Base-by-base conservation (phyloP, 1,140 invertebrate species). In the Melitaea cinxia region DNA sequence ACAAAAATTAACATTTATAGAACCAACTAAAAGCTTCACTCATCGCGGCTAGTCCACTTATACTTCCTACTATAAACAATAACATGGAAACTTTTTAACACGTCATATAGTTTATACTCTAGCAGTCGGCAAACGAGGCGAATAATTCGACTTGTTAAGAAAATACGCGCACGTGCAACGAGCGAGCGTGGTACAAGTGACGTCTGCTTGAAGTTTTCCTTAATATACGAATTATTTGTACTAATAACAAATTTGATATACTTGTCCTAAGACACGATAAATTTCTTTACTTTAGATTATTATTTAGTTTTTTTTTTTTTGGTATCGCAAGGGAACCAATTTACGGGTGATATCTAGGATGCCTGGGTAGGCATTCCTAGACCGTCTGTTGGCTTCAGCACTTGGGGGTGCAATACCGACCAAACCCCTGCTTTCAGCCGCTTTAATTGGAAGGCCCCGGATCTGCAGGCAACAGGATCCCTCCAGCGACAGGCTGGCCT, bases 1-100 rank as follows among this genome's bases (percentile, higher is more conserved):
- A 24, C 21, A 55, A 61, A 53, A 37, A 53, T 61, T 47, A 45
- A 39, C 33, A 57, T 70, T 70, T 54, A 66, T 72, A 39, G 55
- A 62, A 59, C 55, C 49, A 70, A 78, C 82, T 88, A 88, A 89
- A 83, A 88, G 87, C 87, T 77, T 87, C 84, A 75, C 72, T 89
- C 87, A 87, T 76, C 82, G 74, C 59, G 39, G 66, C 72, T 70
- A 68, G 62, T 75, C 71, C 64, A 77, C 78, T 81, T 80, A 80
- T 81, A 77, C 75, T 85, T 76, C 73, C 63, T 77, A 85, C 81
- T 78, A 78, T 88, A 89, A 89, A 89, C 85, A 89, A 88, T 84
- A 89, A 88, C 83, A 88, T 82, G 68, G 72, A 78, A 82, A 87
- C 83, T 84, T 89, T 89, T 88, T 85, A 89, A 88, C 85, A 82